A percentile compares a stretch with the other conserved stretches of the same genome.
phyloP scores from a whole-genome alignment of 2,113 vertebrate genomes.

The Acrocephalus kingi region DNA sequence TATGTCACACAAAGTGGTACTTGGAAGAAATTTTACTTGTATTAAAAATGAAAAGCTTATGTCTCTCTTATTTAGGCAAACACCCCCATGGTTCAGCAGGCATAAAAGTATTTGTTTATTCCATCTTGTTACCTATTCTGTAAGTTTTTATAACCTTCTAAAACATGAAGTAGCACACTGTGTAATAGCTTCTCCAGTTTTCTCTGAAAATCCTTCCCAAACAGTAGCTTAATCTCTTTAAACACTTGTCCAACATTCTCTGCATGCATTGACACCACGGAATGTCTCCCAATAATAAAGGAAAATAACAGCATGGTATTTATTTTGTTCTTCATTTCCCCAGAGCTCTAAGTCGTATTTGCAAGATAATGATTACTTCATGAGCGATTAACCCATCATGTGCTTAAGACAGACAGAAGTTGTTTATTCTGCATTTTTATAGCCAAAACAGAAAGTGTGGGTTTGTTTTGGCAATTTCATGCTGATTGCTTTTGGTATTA shows the following conservation, averaged over 20 bases:
- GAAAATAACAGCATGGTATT: background rate
- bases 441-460: background rate
- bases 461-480: background rate
- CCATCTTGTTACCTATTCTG: background rate
- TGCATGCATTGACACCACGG: background rate
- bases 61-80: background rate
- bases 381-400: background rate
- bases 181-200: background rate
- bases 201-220: constrained; percentile 25
- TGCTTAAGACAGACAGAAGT: background rate
- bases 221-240: constrained; percentile 31
- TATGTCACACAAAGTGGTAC: background rate
- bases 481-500: constrained; percentile 17
- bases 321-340: constrained; percentile 11
- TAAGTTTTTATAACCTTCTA: background rate
- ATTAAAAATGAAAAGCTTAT: background rate
- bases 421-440: background rate
- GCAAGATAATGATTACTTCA: constrained; percentile 2
- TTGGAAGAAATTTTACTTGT: background rate
- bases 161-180: background rate
- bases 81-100: background rate
- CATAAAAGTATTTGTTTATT: background rate
- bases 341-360: background rate
- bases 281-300: background rate
- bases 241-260: constrained; percentile 13